phyloP scores from a whole-genome alignment of 2,113 vertebrate genomes.

The Ornithorhynchus anatinus region DNA sequence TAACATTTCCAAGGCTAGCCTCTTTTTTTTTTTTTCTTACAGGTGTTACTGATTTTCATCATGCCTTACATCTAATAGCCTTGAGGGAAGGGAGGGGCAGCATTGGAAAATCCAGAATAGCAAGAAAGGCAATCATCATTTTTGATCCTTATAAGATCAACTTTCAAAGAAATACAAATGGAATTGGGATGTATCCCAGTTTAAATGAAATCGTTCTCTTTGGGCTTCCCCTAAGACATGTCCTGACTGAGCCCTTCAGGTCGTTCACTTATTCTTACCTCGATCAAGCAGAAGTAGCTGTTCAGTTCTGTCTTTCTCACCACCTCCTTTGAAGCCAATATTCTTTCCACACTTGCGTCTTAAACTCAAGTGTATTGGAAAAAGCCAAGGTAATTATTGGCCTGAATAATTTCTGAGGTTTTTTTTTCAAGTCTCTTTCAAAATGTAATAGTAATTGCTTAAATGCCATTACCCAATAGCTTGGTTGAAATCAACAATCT shows the following conservation, averaged over 20 bases:
- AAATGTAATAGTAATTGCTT: constrained; percentile 45
- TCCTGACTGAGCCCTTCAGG: background rate
- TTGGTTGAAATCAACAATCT: constrained; percentile 29
- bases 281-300: background rate
- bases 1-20: background rate
- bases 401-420: constrained; percentile 46
- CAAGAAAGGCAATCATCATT: background rate
- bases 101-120: background rate
- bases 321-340: constrained; percentile 18
- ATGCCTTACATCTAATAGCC: background rate
- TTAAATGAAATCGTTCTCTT: background rate
- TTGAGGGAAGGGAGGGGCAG: background rate
- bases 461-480: constrained; percentile 47
- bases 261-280: constrained; percentile 37
- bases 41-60: background rate
- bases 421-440: constrained; percentile 54
- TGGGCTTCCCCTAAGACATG: too few species aligned
- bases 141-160: background rate
- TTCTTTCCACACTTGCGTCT: constrained; percentile 7
- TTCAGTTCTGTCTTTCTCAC: background rate
- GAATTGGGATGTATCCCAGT: background rate
- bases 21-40: background rate
- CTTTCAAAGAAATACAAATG: background rate
- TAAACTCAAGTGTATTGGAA: constrained; percentile 25
- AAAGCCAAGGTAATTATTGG: constrained; percentile 40